Percentiles rank a stretch among this genome's conserved stretches.
These are phyloP conservation scores for Conops quadrifasciatus DNA, from an alignment of 2,888 invertebrate species.

Conservation along the genomic window DNA sequence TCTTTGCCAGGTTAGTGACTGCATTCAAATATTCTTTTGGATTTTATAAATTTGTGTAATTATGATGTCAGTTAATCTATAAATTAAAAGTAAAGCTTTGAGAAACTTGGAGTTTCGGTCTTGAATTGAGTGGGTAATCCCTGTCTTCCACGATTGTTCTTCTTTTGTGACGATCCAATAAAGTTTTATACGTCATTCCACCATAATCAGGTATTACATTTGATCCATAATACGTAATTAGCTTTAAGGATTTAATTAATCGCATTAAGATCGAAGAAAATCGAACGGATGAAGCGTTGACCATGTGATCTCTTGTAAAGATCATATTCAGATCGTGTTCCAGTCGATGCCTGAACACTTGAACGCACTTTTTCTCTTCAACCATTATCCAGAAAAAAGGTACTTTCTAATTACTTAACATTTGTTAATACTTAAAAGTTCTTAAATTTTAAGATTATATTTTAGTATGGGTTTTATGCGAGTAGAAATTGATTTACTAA, in stretches of 20 bases:
- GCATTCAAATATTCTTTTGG: constrained; percentile 23
- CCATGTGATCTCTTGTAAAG: constrained; percentile 21
- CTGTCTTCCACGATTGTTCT: constrained; percentile 16
- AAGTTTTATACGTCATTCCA: constrained; percentile 18
- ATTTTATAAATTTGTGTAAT: constrained; percentile 22
- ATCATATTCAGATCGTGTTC: constrained; percentile 32
- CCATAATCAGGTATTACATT: constrained; percentile 27
- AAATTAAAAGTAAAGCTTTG: constrained; percentile 17
- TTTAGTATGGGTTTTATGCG: constrained; percentile 29
- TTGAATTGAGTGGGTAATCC: constrained; percentile 22
- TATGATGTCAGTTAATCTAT: constrained; percentile 15
- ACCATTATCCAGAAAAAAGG: constrained; percentile 32
- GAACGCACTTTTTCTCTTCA: constrained; percentile 28
- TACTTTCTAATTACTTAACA: constrained; percentile 30
- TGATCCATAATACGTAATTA: constrained; percentile 29
- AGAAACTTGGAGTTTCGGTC: constrained; percentile 4
- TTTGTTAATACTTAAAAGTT: constrained; percentile 28
- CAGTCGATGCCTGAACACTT: constrained; percentile 31
- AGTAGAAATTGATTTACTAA: neutral
- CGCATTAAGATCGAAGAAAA: constrained; percentile 33
- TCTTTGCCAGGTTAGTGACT: constrained; percentile 33
- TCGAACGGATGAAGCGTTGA: constrained; percentile 31
- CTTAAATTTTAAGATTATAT: constrained; percentile 31
- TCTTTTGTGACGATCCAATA: constrained; percentile 19
- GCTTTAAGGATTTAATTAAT: constrained; percentile 29